Conservation (phyloP, 2,113 vertebrate species). For the Peromyscus polionotus region DNA sequence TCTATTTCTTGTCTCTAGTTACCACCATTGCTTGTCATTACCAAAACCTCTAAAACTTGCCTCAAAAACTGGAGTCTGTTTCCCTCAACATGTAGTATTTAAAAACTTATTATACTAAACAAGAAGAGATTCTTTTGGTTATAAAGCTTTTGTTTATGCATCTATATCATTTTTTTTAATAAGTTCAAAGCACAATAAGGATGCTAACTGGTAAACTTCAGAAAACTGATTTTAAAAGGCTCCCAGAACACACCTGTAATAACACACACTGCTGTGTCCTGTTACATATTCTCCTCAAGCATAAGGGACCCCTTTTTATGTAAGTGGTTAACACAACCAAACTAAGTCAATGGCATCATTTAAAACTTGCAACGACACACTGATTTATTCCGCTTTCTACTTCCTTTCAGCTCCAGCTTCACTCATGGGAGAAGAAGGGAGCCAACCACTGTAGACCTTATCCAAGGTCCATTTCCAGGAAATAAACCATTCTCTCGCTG, state of each 20-base stretch:
- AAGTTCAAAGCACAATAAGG: neutral
- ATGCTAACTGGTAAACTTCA: neutral
- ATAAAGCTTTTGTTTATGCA: conserved; percentile 36
- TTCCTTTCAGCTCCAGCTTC: neutral
- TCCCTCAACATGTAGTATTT: neutral
- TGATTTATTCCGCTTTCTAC: neutral
- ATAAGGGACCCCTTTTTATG: neutral
- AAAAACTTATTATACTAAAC: conserved; percentile 14
- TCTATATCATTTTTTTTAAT: conserved; percentile 24
- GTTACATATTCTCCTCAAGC: neutral
- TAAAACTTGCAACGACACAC: neutral
- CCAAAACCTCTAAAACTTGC: neutral
- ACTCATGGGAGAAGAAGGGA: neutral
- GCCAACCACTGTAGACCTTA: neutral
- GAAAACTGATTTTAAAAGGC: neutral
- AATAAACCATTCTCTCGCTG: neutral
- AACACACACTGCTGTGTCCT: neutral
- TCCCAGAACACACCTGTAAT: neutral
- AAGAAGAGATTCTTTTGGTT: conserved; percentile 4
- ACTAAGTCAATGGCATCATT: neutral
- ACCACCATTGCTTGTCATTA: neutral
- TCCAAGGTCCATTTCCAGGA: neutral
- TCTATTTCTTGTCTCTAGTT: neutral
- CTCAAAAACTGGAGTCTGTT: neutral
- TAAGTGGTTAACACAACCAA: conserved; percentile 10